Percentiles rank a stretch among this genome's conserved stretches.
Conservation (phyloP, 2,888 invertebrate genomes). For the Tuberolachnus salignus region DNA sequence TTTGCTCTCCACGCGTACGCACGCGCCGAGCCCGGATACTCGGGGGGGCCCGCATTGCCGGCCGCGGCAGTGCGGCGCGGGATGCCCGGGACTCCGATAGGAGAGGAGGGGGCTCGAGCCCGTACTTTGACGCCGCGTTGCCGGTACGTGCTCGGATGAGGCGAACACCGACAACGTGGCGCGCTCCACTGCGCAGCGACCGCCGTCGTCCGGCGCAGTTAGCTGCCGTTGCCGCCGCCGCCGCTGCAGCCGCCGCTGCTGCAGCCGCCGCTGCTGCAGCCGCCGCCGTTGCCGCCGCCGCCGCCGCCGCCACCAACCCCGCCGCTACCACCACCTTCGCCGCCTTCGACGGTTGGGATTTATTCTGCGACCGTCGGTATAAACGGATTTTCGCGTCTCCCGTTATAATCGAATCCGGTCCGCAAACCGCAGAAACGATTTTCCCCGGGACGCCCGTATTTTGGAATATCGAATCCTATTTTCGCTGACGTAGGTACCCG, state of each 20-base stretch:
- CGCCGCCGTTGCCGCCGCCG: too few species aligned
- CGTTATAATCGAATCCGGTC: too few species aligned
- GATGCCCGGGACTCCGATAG: neutral
- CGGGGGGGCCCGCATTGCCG: neutral
- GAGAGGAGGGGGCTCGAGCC: too few species aligned
- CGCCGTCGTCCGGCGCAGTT: neutral
- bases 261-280: neutral
- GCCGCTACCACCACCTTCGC: neutral
- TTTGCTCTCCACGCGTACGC: neutral
- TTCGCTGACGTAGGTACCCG: too few species aligned
- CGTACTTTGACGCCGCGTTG: conserved; percentile 53
- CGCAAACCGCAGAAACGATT: too few species aligned
- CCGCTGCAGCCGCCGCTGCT: neutral
- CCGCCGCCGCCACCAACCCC: neutral
- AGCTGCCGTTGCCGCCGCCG: neutral
- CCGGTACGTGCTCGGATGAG: conserved; percentile 30
- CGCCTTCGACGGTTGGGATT: neutral
- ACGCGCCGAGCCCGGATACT: neutral
- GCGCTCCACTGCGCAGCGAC: neutral
- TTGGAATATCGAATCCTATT: too few species aligned
- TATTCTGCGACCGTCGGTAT: too few species aligned
- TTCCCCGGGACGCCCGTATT: too few species aligned
- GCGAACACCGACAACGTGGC: conserved; percentile 41
- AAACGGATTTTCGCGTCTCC: too few species aligned
- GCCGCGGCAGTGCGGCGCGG: neutral